Evolutionary conservation across 2,888 invertebrate species (phyloP).

Genomic region (Heteropelma amictum): DNA sequence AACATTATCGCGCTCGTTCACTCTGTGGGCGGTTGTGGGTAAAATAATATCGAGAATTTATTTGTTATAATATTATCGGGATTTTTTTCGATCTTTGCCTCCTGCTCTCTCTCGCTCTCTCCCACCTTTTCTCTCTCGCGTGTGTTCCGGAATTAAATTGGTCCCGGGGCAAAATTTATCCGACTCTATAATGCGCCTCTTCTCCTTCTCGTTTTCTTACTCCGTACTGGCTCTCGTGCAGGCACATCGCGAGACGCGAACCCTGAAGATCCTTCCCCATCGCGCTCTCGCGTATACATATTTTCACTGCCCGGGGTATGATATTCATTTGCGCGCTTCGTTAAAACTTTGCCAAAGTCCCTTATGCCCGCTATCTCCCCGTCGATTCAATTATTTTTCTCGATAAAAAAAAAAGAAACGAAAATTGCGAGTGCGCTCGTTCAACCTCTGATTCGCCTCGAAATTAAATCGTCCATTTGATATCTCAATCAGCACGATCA

Average conservation of each 20-base stretch:
- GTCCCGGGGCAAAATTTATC: slow-evolving; percentile 57
- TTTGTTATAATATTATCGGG: slow-evolving; percentile 58
- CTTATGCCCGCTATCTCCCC: background rate
- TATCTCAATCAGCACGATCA: background rate
- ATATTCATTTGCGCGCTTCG: slow-evolving; percentile 56
- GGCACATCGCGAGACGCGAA: slow-evolving; percentile 25
- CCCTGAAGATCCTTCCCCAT: slow-evolving; percentile 35
- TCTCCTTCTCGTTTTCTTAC: slow-evolving; percentile 18
- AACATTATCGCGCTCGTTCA: slow-evolving; percentile 34
- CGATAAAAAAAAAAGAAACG: background rate
- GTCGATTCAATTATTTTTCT: slow-evolving; percentile 19
- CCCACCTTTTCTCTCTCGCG: slow-evolving; percentile 3
- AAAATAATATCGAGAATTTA: slow-evolving; percentile 61
- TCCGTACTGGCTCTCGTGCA: background rate
- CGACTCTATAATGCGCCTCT: slow-evolving; percentile 45
- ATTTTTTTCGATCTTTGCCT: slow-evolving; percentile 23
- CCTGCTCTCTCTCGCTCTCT: slow-evolving; percentile 4
- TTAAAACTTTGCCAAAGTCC: slow-evolving; percentile 31
- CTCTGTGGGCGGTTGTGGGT: slow-evolving; percentile 50
- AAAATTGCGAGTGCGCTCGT: too few species aligned
- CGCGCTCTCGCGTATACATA: slow-evolving; percentile 17
- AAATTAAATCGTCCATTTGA: slow-evolving; percentile 9
- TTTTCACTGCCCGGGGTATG: slow-evolving; percentile 32
- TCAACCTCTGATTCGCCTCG: background rate
- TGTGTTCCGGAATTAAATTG: slow-evolving; percentile 55